These are phyloP conservation scores for Lithobates pipiens DNA, from an alignment of 2,797 vertebrate genomes.

Conservation along the genomic window DNA sequence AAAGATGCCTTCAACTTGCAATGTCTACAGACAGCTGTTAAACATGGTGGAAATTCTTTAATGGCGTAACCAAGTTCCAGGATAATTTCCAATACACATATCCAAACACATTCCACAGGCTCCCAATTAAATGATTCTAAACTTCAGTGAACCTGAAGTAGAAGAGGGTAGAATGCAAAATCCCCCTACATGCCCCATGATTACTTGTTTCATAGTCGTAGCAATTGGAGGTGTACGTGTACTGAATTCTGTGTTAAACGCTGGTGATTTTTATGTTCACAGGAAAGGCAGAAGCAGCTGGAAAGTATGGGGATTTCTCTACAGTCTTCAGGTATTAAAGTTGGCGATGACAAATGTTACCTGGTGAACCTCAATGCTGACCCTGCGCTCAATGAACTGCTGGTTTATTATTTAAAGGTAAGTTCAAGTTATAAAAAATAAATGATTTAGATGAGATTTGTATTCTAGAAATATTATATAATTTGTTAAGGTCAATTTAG, in stretches of 20 bases:
- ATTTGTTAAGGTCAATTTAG: neutral
- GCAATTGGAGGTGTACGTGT: no score
- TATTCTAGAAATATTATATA: neutral
- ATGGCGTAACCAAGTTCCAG: no score
- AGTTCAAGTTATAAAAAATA: conserved; percentile 20
- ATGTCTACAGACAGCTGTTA: neutral
- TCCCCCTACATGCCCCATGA: no score
- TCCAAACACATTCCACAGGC: no score
- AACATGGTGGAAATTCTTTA: no score
- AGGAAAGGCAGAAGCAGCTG: conserved; percentile 95
- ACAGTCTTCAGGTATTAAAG: conserved; percentile 96
- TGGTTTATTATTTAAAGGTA: conserved; percentile 99
- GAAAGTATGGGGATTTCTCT: conserved; percentile 99
- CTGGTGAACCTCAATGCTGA: conserved; percentile 97
- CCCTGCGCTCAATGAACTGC: conserved; percentile 94
- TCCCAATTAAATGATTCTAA: no score
- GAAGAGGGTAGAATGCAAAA: no score
- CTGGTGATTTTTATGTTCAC: conserved; percentile 9
- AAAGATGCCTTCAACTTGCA: neutral
- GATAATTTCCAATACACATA: no score
- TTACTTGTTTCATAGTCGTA: no score
- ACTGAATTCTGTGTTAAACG: no score
- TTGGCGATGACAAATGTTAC: conserved; percentile 97
- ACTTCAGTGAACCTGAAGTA: no score
- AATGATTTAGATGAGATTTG: neutral